Base-by-base conservation (phyloP, 2,888 invertebrate species). In the Dugesia japonica region DNA sequence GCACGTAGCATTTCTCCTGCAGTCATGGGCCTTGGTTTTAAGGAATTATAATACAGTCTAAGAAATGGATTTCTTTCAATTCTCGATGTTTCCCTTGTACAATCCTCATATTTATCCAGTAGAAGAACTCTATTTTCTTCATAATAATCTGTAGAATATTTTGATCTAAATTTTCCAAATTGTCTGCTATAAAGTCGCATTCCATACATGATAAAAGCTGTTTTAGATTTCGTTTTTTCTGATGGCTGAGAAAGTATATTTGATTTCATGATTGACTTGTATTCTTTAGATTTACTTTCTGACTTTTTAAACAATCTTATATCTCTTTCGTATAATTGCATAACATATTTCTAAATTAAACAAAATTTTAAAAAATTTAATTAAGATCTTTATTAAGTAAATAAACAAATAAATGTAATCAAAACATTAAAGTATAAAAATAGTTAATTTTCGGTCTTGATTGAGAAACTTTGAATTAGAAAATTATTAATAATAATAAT, bases 121-220 rank as follows among this genome's bases (percentile, higher is more conserved):
- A 74, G 42, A 9, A 74, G 42, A 42, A 31, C 42, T 26, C 74
- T 27, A 20, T 28, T 74, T 9, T 17, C 7, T 13, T 28, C 74
- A 26, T 74, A 74, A 26, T 9, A 28, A 26, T 74, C 74, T 4
- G 20, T 33, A 13, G 28, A 38, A n/a, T 28, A 74, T 71, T 42
- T 74, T 9, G 74, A 74, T 33, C 74, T 9, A 20, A 71, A 74
- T 42, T 74, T 74, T 7, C 74, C 74, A 42, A 74, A 74, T 71
- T 56, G 74, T 4, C 74, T 28, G 20, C 74, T 74, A 20, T 74
- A 74, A 4, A 74, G 33, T 7, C 74, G 74, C 20, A 31, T 17
- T 13, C 74, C 74, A 26, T 74, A 74, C 73, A 73, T 73, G 27
- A 73, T 38, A 17, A 38, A 38, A 38, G 9, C 9, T 17, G 17